Evolutionary conservation across 2,888 invertebrate genomes (phyloP), one percentile per base, ranked within the genome.

Genomic region (Diabrotica balteata): DNA sequence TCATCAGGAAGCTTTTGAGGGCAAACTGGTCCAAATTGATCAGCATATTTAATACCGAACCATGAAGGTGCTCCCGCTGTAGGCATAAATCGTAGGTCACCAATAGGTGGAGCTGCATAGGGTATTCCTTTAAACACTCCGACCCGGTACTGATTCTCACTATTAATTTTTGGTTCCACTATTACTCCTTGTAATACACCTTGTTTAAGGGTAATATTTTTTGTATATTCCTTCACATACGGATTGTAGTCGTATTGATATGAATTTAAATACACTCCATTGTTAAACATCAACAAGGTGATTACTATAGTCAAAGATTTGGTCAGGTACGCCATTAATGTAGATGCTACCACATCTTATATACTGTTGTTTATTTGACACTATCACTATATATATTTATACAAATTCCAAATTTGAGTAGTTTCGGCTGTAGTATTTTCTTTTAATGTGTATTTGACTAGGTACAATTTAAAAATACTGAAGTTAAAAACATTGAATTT

Each of bases 61-160:
- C 96, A 95, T 0, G 92, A 91, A 61, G 92, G 89, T 0, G 95
- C 94, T 63, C 91, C 92, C 53, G 91, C 90, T 86, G 87, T 79
- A 8, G 84, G 84, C 84, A 84, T 84, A 74, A 83, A 84, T 68
- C 91, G 87, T 60, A 92, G 86, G 66, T 85, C 88, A 7, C 90
- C 92, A 7, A 90, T 87, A 0, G 94, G 94, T 8, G 94, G 89
- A 47, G 92, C 93, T 6, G 94, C 94, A 84, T 93, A 94, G 6
- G 94, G 94, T 75, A 94, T 88, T 4, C 94, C 93, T 63, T 91
- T 85, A 80, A 90, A 93, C 81, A 93, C 91, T 80, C 93, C 92
- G 70, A 93, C 90, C 44, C 86, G 85, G 76, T 88, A 88, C 66
- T 92, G 81, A 47, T 89, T 46, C 9, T 51, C 87, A 63, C 88